Percentiles rank a stretch among this genome's conserved stretches.
Conservation (phyloP, 23 tunicate genomes). For the Clavelina lepadiformis region DNA sequence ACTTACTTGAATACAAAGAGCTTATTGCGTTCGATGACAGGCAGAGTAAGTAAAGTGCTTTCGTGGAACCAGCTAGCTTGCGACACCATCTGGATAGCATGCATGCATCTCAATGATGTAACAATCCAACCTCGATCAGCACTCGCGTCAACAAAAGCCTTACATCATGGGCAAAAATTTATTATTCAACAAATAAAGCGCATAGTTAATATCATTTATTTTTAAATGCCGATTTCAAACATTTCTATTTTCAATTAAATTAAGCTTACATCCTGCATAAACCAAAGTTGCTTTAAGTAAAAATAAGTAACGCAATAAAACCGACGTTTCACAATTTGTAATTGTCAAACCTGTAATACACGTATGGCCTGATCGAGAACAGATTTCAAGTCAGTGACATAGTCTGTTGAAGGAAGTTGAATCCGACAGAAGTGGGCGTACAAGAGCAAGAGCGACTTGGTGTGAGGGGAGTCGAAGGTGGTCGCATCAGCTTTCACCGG, state of each 20-base stretch:
- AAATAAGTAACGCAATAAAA: no score
- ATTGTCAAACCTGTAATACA: conserved; percentile 65
- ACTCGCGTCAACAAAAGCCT: conserved; percentile 87
- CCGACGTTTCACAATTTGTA: not conserved
- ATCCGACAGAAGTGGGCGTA: conserved; percentile 86
- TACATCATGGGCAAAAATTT: not conserved
- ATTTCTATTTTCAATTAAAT: no score
- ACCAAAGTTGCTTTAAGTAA: no score
- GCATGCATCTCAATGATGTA: conserved; percentile 87
- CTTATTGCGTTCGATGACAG: conserved; percentile 41
- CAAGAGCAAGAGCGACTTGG: conserved; percentile 72
- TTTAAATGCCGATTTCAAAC: no score
- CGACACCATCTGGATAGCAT: conserved; percentile 88
- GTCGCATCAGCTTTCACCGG: conserved; percentile 45
- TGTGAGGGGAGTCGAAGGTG: conserved; percentile 64
- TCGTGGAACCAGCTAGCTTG: conserved; percentile 91
- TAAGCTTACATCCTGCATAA: no score
- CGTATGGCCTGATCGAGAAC: conserved; percentile 95
- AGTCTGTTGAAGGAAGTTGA: conserved; percentile 88
- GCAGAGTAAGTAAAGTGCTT: conserved; percentile 50
- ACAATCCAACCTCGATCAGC: conserved; percentile 89
- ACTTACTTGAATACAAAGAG: conserved; percentile 51
- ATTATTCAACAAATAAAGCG: no score
- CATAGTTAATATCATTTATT: no score
- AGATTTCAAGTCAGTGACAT: conserved; percentile 84